Conservation (phyloP, 2,888 invertebrate species). For the Calliopum simillimum region DNA sequence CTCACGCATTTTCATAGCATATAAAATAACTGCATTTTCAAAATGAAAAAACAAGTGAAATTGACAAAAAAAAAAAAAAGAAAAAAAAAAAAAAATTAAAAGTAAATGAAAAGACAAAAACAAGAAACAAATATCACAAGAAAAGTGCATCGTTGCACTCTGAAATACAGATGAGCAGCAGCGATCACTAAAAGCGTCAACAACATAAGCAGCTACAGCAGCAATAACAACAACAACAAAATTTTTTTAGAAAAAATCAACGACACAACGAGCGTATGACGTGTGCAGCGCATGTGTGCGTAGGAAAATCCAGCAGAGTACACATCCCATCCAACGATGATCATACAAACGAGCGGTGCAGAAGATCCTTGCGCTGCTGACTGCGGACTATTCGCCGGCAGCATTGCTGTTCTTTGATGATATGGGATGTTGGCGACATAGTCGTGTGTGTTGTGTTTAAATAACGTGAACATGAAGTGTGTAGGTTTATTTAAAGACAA, state of each 20-base stretch:
- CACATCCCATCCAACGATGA: conserved; percentile 33
- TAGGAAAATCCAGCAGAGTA: conserved; percentile 34
- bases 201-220: conserved; percentile 36
- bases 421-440: conserved; percentile 35
- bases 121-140: conserved; percentile 33
- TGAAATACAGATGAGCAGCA: conserved; percentile 30
- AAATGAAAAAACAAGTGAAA: conserved; percentile 6
- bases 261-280: conserved; percentile 14
- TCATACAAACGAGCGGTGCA: conserved; percentile 16
- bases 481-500: conserved; percentile 62
- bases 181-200: conserved; percentile 29
- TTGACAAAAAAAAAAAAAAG: neutral
- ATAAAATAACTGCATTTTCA: conserved; percentile 24
- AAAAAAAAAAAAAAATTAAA: conserved; percentile 9
- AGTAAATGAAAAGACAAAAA: conserved; percentile 31
- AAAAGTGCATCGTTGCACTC: neutral
- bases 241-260: conserved; percentile 34
- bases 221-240: conserved; percentile 15
- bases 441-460: conserved; percentile 59
- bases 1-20: conserved; percentile 18
- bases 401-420: conserved; percentile 2
- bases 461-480: conserved; percentile 60
- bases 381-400: conserved; percentile 15
- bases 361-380: conserved; percentile 39
- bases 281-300: conserved; percentile 19